Evolutionary conservation across 2,113 vertebrate species (phyloP).

Genomic region (Cinclus cinclus): DNA sequence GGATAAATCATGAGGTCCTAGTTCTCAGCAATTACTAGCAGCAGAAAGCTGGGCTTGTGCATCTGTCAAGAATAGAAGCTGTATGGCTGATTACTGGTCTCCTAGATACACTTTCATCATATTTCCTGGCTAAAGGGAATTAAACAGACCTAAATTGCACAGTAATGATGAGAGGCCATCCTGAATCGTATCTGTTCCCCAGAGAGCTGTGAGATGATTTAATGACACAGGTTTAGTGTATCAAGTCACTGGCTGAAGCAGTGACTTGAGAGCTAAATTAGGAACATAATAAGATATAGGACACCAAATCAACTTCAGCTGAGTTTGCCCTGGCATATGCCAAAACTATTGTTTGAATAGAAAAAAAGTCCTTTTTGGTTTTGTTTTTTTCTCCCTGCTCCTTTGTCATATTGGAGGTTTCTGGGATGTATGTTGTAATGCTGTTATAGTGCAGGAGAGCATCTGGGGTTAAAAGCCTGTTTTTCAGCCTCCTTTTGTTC

Average conservation of each 20-base stretch:
- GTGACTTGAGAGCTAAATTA: conserved; percentile 17
- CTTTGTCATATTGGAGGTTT: neutral
- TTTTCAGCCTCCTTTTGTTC: neutral
- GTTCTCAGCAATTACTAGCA: conserved; percentile 5
- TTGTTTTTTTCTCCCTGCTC: neutral
- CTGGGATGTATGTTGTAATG: neutral
- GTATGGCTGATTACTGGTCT: neutral
- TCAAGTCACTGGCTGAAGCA: neutral
- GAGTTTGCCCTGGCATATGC: neutral
- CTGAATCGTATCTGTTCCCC: neutral
- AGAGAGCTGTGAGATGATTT: neutral
- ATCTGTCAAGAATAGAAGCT: conserved; percentile 11
- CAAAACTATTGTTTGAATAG: neutral
- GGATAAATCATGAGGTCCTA: conserved; percentile 4
- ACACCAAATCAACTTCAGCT: neutral
- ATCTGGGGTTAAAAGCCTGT: neutral
- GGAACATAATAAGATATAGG: neutral
- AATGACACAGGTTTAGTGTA: conserved; percentile 9
- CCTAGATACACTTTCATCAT: conserved; percentile 19
- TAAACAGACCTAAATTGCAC: conserved; percentile 20
- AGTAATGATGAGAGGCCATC: neutral
- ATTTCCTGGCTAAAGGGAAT: conserved; percentile 20
- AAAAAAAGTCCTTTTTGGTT: neutral
- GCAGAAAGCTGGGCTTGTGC: neutral
- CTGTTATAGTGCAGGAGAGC: neutral